These are phyloP conservation scores for Sipha maydis DNA, from an alignment of 2,888 invertebrate genomes.

Conservation along the genomic window DNA sequence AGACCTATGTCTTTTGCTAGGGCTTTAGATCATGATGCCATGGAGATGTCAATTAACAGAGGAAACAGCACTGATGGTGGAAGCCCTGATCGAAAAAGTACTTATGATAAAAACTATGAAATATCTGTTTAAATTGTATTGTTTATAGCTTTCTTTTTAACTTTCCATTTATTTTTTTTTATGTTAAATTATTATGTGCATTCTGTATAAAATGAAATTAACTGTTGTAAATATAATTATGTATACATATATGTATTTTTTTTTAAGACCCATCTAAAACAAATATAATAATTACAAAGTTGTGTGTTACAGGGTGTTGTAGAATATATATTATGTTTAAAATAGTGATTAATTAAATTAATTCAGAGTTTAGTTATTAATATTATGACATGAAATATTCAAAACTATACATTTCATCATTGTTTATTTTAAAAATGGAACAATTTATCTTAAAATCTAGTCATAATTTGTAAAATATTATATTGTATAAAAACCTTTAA, in stretches of 20 bases:
- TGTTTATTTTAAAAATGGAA: constrained; percentile 38
- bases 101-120: constrained; percentile 95
- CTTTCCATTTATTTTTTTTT: constrained; percentile 31
- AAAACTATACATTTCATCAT: not conserved
- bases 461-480: constrained; percentile 47
- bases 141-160: constrained; percentile 44
- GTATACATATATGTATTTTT: constrained; percentile 16
- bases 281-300: constrained; percentile 38
- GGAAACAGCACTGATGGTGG: constrained; percentile 70
- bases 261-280: constrained; percentile 42
- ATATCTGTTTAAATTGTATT: constrained; percentile 83
- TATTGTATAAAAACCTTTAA: constrained; percentile 18
- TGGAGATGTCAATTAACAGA: constrained; percentile 81
- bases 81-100: constrained; percentile 86
- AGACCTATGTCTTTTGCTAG: constrained; percentile 90
- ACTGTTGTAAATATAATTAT: constrained; percentile 55
- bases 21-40: constrained; percentile 71
- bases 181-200: constrained; percentile 40
- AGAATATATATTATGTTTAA: constrained; percentile 45
- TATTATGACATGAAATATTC: not conserved
- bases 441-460: constrained; percentile 48
- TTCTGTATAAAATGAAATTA: constrained; percentile 47
- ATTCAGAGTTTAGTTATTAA: constrained; percentile 19
- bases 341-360: constrained; percentile 32
- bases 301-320: constrained; percentile 60